A percentile compares a stretch with the other conserved stretches of the same genome.
phyloP scores from a whole-genome alignment of 2,113 vertebrate species.

The Sorex fumeus region DNA sequence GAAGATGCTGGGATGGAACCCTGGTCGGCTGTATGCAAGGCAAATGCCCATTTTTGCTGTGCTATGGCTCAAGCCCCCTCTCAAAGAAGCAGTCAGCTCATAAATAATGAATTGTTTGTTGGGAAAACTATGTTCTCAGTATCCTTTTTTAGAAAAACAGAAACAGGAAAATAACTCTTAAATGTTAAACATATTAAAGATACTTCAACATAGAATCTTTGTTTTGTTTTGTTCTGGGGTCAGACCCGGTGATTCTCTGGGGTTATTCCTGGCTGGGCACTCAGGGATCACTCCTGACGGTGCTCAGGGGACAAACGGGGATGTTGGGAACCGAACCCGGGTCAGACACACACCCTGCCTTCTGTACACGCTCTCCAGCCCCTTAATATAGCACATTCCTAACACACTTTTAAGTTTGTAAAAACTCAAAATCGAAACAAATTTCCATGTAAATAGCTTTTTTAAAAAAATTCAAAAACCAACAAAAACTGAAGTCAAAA shows the following conservation, averaged over 20 bases:
- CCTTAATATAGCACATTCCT: no score
- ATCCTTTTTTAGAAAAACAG: slow-evolving; percentile 43
- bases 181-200: slow-evolving; percentile 63
- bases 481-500: slow-evolving; percentile 60
- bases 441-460: slow-evolving; percentile 60
- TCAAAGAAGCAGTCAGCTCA: slow-evolving; percentile 42
- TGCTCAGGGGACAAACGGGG: no score
- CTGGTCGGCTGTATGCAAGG: no score
- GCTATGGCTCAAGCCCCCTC: background rate
- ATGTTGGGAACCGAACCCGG: no score
- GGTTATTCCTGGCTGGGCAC: no score
- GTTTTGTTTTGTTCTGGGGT: no score
- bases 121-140: background rate
- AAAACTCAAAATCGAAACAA: slow-evolving; percentile 69
- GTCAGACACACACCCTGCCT: no score
- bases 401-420: background rate
- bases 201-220: slow-evolving; percentile 19
- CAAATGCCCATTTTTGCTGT: no score
- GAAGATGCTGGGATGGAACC: no score
- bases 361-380: no score
- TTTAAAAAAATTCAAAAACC: slow-evolving; percentile 55
- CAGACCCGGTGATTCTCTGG: no score
- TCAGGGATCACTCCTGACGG: no score
- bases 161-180: slow-evolving; percentile 56
- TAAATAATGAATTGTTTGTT: slow-evolving; percentile 9